Conservation (phyloP, 2,888 invertebrate species). For the Drosophila acutilabella region DNA sequence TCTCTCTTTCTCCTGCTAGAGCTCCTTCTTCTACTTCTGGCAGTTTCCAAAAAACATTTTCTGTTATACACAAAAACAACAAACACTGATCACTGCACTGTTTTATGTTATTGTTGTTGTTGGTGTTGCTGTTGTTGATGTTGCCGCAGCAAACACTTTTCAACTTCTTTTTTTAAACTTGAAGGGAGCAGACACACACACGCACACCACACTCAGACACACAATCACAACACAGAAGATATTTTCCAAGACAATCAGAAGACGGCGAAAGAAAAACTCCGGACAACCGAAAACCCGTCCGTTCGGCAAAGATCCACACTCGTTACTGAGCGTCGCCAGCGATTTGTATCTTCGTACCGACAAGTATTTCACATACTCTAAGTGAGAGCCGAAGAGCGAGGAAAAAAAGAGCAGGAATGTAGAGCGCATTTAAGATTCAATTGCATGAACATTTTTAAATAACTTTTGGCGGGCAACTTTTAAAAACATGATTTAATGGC, state of each 20-base stretch:
- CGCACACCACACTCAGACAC: slow-evolving; percentile 25
- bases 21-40: slow-evolving; percentile 20
- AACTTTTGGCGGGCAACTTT: slow-evolving; percentile 6
- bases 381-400: slow-evolving; percentile 28
- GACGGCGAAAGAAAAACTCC: slow-evolving; percentile 56
- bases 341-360: slow-evolving; percentile 3
- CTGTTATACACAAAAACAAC: slow-evolving; percentile 74
- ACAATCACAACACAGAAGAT: slow-evolving; percentile 47
- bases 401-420: slow-evolving; percentile 26
- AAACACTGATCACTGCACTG: slow-evolving; percentile 48
- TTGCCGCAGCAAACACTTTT: slow-evolving; percentile 65
- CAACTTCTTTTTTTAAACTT: slow-evolving; percentile 75
- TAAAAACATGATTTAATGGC: neutral
- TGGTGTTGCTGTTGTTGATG: slow-evolving; percentile 39
- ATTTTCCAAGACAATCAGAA: slow-evolving; percentile 68
- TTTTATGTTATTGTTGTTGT: slow-evolving; percentile 40
- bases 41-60: slow-evolving; percentile 55
- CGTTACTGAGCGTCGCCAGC: slow-evolving; percentile 42
- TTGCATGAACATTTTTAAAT: slow-evolving; percentile 14
- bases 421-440: slow-evolving; percentile 11
- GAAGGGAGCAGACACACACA: slow-evolving; percentile 54
- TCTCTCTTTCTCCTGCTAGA: slow-evolving; percentile 2
- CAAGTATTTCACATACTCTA: slow-evolving; percentile 21
- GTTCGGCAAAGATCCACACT: slow-evolving; percentile 63
- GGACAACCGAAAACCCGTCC: slow-evolving; percentile 58